phyloP scores from a whole-genome alignment of 2,113 vertebrate genomes.

The Dinomys branickii region DNA sequence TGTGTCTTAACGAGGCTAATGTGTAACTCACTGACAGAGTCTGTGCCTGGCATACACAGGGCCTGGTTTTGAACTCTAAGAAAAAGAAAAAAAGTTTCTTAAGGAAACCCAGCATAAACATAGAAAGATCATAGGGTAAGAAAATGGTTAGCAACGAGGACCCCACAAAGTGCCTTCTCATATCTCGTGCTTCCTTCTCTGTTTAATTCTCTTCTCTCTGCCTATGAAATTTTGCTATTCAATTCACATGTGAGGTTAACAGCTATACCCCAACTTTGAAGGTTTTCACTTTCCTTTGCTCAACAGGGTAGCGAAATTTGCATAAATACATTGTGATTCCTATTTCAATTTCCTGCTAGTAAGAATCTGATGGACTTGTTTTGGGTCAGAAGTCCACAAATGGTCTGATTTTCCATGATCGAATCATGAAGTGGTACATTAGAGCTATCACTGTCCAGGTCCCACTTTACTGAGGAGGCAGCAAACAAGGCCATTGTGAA shows the following conservation, averaged over 20 bases:
- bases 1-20: background rate
- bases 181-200: background rate
- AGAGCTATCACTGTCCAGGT: background rate
- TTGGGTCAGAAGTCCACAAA: background rate
- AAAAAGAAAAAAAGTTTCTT: background rate
- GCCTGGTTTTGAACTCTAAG: too few relatives aligned
- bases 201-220: conserved; percentile 12
- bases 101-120: background rate
- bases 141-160: background rate
- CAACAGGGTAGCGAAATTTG: background rate
- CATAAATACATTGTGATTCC: conserved; percentile 15
- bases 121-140: background rate
- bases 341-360: conserved; percentile 33
- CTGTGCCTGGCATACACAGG: background rate
- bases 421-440: background rate
- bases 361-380: background rate
- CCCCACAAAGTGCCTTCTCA: background rate
- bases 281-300: conserved; percentile 53
- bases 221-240: background rate
- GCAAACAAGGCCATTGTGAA: background rate
- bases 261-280: background rate
- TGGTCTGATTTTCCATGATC: conserved; percentile 9
- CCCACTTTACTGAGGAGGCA: conserved; percentile 25
- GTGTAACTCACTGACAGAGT: background rate
- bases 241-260: background rate